A percentile compares a stretch with the other conserved stretches of the same genome.
phyloP scores from a whole-genome alignment of 2,888 invertebrate genomes.

The Ommatoiulus sabulosus region DNA sequence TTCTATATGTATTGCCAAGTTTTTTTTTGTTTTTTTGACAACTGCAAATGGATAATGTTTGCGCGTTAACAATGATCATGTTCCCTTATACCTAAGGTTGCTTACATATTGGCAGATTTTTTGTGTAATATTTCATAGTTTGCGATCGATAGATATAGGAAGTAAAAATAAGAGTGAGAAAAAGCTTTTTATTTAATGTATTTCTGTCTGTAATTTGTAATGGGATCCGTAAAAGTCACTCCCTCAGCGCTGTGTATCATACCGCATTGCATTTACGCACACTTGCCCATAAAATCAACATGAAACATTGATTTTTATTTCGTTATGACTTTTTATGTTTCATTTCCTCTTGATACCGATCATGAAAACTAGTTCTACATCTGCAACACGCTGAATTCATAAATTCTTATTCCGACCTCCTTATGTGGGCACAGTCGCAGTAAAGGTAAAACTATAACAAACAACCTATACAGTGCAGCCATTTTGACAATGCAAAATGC shows the following conservation, averaged over 20 bases:
- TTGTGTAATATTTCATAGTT: neutral
- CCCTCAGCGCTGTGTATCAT: neutral
- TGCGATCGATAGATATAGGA: slow-evolving; percentile 1
- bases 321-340: neutral
- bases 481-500: neutral
- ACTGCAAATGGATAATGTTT: too few relatives aligned
- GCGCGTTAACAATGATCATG: neutral
- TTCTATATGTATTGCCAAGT: too few relatives aligned
- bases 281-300: slow-evolving; percentile 8
- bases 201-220: neutral
- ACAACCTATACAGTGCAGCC: too few relatives aligned
- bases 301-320: slow-evolving; percentile 39
- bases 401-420: neutral
- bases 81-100: neutral
- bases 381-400: neutral
- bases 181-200: slow-evolving; percentile 30
- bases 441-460: too few relatives aligned
- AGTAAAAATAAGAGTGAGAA: neutral
- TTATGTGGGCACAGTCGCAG: neutral
- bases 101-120: neutral
- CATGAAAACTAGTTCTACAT: neutral
- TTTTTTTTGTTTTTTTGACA: too few relatives aligned
- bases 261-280: neutral
- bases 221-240: neutral
- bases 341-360: neutral